Conservation (phyloP, 2,797 vertebrate species). For the Enteromius treurensis region DNA sequence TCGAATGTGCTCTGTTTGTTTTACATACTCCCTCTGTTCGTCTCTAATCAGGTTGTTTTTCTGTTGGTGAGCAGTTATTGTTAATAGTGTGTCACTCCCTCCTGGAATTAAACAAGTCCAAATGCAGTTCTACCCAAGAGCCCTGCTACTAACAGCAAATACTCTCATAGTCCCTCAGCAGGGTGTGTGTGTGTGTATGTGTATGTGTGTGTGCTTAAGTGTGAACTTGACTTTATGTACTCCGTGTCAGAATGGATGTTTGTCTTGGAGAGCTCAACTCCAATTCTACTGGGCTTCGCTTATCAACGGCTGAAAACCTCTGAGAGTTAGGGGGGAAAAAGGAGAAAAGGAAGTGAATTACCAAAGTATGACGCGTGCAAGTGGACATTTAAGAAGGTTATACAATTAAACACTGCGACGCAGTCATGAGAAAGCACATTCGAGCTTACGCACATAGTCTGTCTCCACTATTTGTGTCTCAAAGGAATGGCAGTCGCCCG, state of each 20-base stretch:
- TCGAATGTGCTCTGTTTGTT: conserved; percentile 25
- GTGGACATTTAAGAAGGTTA: conserved; percentile 43
- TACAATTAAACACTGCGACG: conserved; percentile 49
- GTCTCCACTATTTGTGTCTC: conserved; percentile 54
- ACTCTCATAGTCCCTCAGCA: conserved; percentile 63
- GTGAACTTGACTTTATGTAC: conserved; percentile 54
- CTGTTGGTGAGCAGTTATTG: conserved; percentile 60
- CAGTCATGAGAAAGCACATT: conserved; percentile 36
- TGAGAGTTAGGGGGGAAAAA: conserved; percentile 59
- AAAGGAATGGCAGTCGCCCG: conserved; percentile 43
- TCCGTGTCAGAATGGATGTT: conserved; percentile 46
- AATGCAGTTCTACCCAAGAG: conserved; percentile 76
- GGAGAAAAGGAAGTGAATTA: conserved; percentile 42
- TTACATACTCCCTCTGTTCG: conserved; percentile 56
- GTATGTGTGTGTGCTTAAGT: conserved; percentile 48
- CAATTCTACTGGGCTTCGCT: conserved; percentile 50
- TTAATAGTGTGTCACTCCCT: conserved; percentile 71
- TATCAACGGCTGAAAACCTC: conserved; percentile 50
- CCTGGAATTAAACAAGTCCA: conserved; percentile 73
- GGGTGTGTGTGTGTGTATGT: conserved; percentile 40
- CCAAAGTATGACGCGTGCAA: conserved; percentile 32
- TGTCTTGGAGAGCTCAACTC: conserved; percentile 53
- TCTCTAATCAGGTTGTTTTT: conserved; percentile 57
- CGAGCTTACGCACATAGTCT: conserved; percentile 12
- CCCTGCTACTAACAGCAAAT: conserved; percentile 74